A percentile compares a stretch with the other conserved stretches of the same genome.
Conservation (phyloP, 1,140 invertebrate species). For the Calephelis nemesis region DNA sequence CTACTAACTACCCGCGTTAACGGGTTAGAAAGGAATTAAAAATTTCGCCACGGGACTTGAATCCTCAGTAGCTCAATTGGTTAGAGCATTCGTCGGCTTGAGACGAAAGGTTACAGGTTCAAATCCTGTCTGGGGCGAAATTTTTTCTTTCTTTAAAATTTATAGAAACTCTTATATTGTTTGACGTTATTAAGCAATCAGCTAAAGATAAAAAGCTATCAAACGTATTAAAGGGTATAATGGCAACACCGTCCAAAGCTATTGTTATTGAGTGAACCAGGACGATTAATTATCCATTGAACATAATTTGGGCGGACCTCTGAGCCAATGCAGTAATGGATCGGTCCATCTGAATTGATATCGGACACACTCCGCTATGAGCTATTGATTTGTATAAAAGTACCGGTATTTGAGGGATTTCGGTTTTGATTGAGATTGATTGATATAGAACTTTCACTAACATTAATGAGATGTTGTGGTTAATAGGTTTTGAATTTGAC, state of each 20-base stretch:
- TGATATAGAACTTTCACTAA: slow-evolving; percentile 13
- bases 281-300: slow-evolving; percentile 74
- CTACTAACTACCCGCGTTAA: too few species aligned
- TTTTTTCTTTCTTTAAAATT: too few species aligned
- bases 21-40: too few species aligned
- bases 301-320: slow-evolving; percentile 72
- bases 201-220: slow-evolving; percentile 4
- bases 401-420: slow-evolving; percentile 16
- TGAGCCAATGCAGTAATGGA: slow-evolving; percentile 53
- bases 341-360: slow-evolving; percentile 44
- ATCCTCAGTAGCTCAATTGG: too few species aligned
- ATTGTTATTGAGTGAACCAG: slow-evolving; percentile 70
- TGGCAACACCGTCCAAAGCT: slow-evolving; percentile 24
- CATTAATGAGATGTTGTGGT: slow-evolving; percentile 2
- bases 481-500: not conserved
- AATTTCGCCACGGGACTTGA: too few species aligned
- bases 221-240: slow-evolving; percentile 11
- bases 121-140: too few species aligned
- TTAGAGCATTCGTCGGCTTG: too few species aligned
- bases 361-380: slow-evolving; percentile 15
- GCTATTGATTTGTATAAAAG: slow-evolving; percentile 23
- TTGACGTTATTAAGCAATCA: too few species aligned
- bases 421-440: slow-evolving; percentile 11
- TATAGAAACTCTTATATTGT: too few species aligned
- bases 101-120: too few species aligned